phyloP scores from a whole-genome alignment of 1,140 invertebrate genomes.

The Samia ricini region DNA sequence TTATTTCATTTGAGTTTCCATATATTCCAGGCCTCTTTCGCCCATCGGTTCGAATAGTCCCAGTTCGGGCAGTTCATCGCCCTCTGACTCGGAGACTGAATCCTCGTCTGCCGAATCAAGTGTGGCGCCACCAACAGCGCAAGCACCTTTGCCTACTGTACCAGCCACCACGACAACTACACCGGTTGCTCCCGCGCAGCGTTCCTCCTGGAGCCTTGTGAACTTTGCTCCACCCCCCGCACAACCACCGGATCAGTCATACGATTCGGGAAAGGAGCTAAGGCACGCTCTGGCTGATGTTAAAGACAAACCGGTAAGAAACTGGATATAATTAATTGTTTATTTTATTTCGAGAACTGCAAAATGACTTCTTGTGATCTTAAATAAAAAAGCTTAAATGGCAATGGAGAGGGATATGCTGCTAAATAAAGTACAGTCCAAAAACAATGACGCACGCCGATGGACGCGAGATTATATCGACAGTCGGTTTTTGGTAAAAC shows the following conservation, averaged over 20 bases:
- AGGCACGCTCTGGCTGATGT: constrained; percentile 71
- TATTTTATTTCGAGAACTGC: too few species aligned
- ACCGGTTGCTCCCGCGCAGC: constrained; percentile 38
- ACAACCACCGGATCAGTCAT: constrained; percentile 60
- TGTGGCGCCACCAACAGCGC: constrained; percentile 42
- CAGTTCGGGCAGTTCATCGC: constrained; percentile 64
- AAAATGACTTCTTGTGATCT: too few species aligned
- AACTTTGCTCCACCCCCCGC: constrained; percentile 67
- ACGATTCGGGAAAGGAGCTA: constrained; percentile 67
- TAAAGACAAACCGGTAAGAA: constrained; percentile 63
- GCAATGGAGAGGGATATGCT: too few species aligned
- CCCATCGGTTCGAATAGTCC: constrained; percentile 62
- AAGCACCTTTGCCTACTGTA: constrained; percentile 37
- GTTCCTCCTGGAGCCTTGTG: constrained; percentile 60
- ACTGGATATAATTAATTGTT: background rate
- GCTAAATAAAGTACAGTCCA: too few species aligned
- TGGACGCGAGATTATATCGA: too few species aligned
- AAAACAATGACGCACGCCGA: too few species aligned
- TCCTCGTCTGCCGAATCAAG: constrained; percentile 67
- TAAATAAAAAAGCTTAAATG: too few species aligned
- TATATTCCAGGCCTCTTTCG: constrained; percentile 49
- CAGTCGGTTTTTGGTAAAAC: too few species aligned
- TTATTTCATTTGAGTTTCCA: background rate
- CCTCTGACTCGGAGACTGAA: constrained; percentile 63
- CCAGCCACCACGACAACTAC: constrained; percentile 24